Percentiles rank a stretch among this genome's conserved stretches.
These are phyloP conservation scores for Byasa hedistus DNA, from an alignment of 2,888 invertebrate genomes.

Conservation along the genomic window DNA sequence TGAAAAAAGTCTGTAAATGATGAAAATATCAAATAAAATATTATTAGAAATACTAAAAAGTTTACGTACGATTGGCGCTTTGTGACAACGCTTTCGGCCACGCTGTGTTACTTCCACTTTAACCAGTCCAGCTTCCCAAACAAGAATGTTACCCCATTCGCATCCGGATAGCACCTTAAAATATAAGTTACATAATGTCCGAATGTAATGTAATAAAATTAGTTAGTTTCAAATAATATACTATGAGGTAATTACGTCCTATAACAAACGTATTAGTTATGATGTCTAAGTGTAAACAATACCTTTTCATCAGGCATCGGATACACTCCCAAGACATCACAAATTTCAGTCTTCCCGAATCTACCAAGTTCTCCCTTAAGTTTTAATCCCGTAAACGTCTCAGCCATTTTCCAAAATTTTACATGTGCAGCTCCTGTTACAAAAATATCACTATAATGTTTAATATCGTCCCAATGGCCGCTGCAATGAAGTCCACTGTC, in stretches of 20 bases:
- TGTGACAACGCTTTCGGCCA: slow-evolving; percentile 86
- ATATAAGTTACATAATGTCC: slow-evolving; percentile 5
- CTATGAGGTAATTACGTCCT: neutral
- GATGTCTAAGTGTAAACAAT: slow-evolving; percentile 7
- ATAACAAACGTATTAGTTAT: too few relatives aligned
- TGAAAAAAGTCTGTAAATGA: slow-evolving; percentile 33
- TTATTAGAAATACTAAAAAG: neutral
- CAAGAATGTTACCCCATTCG: slow-evolving; percentile 94
- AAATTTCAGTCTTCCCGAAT: slow-evolving; percentile 95
- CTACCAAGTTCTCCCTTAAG: slow-evolving; percentile 92
- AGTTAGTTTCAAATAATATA: neutral
- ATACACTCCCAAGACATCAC: slow-evolving; percentile 90
- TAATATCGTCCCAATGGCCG: too few relatives aligned
- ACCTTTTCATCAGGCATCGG: slow-evolving; percentile 95
- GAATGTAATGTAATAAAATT: too few relatives aligned
- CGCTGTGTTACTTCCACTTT: slow-evolving; percentile 89
- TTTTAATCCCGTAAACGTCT: slow-evolving; percentile 94
- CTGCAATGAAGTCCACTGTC: too few relatives aligned
- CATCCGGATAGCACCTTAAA: slow-evolving; percentile 88
- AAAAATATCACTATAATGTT: neutral
- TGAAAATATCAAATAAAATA: neutral
- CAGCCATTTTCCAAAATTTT: slow-evolving; percentile 96
- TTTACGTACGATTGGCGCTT: slow-evolving; percentile 81
- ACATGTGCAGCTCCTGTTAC: slow-evolving; percentile 84
- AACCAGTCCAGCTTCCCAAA: slow-evolving; percentile 95